Evolutionary conservation across 2,888 invertebrate genomes (phyloP).

Genomic region (Lochmaea crataegi): DNA sequence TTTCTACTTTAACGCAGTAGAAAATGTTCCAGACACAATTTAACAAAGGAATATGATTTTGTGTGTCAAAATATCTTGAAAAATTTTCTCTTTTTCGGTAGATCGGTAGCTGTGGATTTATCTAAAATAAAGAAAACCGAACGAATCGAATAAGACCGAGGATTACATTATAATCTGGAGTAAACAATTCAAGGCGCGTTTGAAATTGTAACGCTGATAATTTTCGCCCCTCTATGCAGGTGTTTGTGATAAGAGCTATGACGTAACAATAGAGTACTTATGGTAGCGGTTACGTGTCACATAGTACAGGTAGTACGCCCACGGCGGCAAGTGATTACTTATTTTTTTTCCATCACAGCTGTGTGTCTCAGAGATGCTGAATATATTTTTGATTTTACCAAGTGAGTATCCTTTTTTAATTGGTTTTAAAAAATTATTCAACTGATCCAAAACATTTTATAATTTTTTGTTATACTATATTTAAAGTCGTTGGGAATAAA

Average conservation of each 20-base stretch:
- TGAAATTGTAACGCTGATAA: slow-evolving; percentile 32
- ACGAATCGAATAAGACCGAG: slow-evolving; percentile 14
- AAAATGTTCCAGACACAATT: too few species aligned
- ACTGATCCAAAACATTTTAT: too few species aligned
- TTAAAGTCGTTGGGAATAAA: too few species aligned
- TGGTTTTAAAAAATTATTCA: too few species aligned
- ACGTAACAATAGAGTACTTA: slow-evolving; percentile 59
- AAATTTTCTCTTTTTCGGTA: too few species aligned
- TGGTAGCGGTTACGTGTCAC: slow-evolving; percentile 59
- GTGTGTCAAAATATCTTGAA: too few species aligned
- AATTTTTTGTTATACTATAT: too few species aligned
- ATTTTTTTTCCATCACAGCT: slow-evolving; percentile 25
- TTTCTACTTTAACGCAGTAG: too few species aligned
- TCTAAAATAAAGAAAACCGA: slow-evolving; percentile 15
- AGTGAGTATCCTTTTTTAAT: neutral
- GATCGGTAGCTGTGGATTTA: neutral
- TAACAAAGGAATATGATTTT: too few species aligned
- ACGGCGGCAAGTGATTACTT: slow-evolving; percentile 50
- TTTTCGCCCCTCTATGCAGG: slow-evolving; percentile 55
- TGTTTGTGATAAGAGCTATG: slow-evolving; percentile 58
- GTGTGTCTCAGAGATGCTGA: slow-evolving; percentile 21
- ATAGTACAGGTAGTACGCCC: slow-evolving; percentile 59
- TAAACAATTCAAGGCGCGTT: slow-evolving; percentile 30
- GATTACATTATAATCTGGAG: slow-evolving; percentile 30
- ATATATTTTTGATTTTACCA: neutral